A percentile compares a stretch with the other conserved stretches of the same genome.
These are phyloP conservation scores for Rhyacophila brunnea DNA, from an alignment of 1,140 invertebrate genomes.

Conservation along the genomic window DNA sequence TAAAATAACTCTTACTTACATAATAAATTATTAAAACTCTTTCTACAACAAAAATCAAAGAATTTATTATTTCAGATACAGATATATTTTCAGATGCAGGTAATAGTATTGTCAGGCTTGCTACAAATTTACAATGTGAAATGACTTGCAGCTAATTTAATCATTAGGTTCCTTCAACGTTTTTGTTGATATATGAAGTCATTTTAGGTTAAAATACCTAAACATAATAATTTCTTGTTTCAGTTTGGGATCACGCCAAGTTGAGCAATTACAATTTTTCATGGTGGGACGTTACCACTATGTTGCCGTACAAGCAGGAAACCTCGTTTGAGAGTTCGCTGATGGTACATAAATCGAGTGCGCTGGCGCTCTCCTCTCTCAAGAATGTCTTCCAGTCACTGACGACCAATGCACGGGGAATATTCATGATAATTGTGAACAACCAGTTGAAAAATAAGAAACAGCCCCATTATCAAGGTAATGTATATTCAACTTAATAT, in stretches of 20 bases:
- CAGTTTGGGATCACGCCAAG: conserved; percentile 87
- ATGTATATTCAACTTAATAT: background rate
- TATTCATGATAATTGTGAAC: conserved; percentile 80
- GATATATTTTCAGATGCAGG: too few species aligned
- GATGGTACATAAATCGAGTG: conserved; percentile 75
- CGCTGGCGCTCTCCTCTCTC: conserved; percentile 79
- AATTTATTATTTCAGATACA: too few species aligned
- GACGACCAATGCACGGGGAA: conserved; percentile 82
- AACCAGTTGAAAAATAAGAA: conserved; percentile 75
- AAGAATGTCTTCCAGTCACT: conserved; percentile 86
- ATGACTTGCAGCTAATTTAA: too few species aligned
- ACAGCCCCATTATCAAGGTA: conserved; percentile 72
- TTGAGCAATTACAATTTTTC: conserved; percentile 81
- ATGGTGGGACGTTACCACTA: conserved; percentile 87
- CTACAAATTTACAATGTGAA: too few species aligned
- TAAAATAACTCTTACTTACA: too few species aligned
- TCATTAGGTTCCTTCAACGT: too few species aligned
- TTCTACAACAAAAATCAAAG: too few species aligned
- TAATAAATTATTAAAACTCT: too few species aligned
- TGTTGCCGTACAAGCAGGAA: conserved; percentile 79
- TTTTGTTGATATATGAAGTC: background rate
- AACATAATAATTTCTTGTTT: conserved; percentile 39
- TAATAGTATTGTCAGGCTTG: too few species aligned
- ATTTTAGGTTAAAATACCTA: conserved; percentile 11
- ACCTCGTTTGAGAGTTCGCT: conserved; percentile 86